phyloP scores from a whole-genome alignment of 2,888 invertebrate genomes.

The Pollenia amentaria region DNA sequence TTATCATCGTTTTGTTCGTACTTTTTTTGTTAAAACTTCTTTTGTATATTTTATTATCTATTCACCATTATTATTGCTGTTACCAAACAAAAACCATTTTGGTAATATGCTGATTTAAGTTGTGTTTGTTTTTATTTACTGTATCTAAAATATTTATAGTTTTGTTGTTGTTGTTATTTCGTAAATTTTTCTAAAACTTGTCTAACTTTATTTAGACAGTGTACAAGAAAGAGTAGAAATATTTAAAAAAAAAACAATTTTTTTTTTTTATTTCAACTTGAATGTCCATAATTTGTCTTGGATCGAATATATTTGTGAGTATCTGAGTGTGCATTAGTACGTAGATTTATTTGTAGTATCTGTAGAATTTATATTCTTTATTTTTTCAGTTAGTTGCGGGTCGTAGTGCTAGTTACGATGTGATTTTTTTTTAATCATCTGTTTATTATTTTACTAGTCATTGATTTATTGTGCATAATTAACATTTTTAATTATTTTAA shows the following conservation, averaged over 20 bases:
- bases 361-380: background rate
- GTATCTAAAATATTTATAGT: background rate
- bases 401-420: slow-evolving; percentile 28
- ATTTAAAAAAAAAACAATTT: background rate
- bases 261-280: background rate
- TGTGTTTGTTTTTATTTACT: background rate
- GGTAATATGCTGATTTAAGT: slow-evolving; percentile 56
- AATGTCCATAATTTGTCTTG: background rate
- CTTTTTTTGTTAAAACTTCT: too few species aligned
- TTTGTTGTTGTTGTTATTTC: slow-evolving; percentile 4
- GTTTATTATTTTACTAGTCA: slow-evolving; percentile 47
- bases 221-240: background rate
- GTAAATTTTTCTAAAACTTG: slow-evolving; percentile 33
- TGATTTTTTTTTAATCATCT: slow-evolving; percentile 28
- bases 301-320: background rate
- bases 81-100: slow-evolving; percentile 58
- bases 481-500: slow-evolving; percentile 83
- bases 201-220: slow-evolving; percentile 1
- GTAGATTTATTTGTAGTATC: background rate
- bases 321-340: background rate
- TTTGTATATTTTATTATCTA: slow-evolving; percentile 17
- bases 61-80: slow-evolving; percentile 36
- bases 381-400: slow-evolving; percentile 25
- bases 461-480: slow-evolving; percentile 82
- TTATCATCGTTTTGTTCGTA: background rate